Conservation (phyloP, 2,888 invertebrate genomes). For the Trichopria drosophilae region DNA sequence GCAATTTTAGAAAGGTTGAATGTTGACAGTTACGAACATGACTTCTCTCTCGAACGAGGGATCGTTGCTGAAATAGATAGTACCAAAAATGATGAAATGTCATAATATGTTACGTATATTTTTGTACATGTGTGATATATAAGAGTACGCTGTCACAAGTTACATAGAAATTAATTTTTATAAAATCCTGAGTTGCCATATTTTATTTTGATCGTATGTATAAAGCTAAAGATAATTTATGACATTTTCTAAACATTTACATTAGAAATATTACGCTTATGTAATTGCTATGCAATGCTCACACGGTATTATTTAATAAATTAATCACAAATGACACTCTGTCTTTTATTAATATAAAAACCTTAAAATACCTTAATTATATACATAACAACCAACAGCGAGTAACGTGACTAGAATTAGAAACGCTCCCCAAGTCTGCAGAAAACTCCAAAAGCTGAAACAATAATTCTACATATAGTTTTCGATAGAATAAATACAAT, state of each 20-base stretch:
- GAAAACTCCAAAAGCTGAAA: constrained; percentile 61
- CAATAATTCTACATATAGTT: neutral
- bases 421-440: constrained; percentile 88
- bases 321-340: neutral
- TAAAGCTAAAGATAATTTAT: no score
- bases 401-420: constrained; percentile 57
- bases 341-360: constrained; percentile 6
- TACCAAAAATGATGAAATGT: constrained; percentile 18
- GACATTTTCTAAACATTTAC: no score
- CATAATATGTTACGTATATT: constrained; percentile 5
- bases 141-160: no score
- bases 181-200: no score
- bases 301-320: neutral
- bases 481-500: neutral
- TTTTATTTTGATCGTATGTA: no score
- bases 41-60: constrained; percentile 63
- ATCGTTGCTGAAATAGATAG: constrained; percentile 61
- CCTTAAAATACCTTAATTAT: constrained; percentile 1
- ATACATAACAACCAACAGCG: constrained; percentile 28
- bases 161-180: no score
- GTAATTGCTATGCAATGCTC: constrained; percentile 24
- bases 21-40: constrained; percentile 60
- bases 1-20: constrained; percentile 62
- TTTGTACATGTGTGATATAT: constrained; percentile 12
- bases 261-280: no score